Conservation (phyloP, 2,888 invertebrate species). For the Phyllotreta striolata region DNA sequence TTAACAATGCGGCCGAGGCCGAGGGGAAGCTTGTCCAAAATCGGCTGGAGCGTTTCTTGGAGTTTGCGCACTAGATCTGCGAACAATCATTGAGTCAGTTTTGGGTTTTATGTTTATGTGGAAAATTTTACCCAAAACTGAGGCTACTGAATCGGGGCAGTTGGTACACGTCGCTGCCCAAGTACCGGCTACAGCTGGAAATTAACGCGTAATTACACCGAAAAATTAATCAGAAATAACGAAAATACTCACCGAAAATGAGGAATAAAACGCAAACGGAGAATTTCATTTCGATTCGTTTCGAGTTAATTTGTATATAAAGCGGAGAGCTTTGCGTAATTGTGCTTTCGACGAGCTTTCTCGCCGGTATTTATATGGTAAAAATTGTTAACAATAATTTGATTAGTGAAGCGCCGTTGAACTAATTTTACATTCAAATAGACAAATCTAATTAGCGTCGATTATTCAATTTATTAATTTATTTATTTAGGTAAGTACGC, state of each 20-base stretch:
- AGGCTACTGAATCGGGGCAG: too few species aligned
- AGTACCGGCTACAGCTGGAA: neutral
- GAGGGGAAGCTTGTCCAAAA: neutral
- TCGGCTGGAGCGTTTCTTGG: neutral
- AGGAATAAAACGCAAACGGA: neutral
- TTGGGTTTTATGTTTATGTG: too few species aligned
- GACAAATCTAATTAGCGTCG: neutral
- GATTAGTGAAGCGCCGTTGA: neutral
- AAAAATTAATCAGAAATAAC: conserved; percentile 2
- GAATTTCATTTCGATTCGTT: conserved; percentile 7
- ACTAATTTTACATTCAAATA: neutral
- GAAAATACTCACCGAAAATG: neutral
- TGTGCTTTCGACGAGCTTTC: conserved; percentile 1
- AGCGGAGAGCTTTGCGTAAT: neutral
- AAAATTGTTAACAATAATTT: neutral
- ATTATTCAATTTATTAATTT: too few species aligned
- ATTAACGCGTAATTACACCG: neutral
- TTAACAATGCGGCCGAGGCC: neutral
- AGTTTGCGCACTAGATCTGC: too few species aligned
- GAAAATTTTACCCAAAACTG: too few species aligned
- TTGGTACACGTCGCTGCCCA: too few species aligned
- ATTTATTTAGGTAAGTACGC: too few species aligned
- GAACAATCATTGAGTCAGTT: too few species aligned
- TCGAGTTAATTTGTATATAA: neutral
- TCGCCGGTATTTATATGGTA: neutral